Evolutionary conservation across 2,113 vertebrate genomes (phyloP).

Genomic region (Nycticryphes semicollaris): DNA sequence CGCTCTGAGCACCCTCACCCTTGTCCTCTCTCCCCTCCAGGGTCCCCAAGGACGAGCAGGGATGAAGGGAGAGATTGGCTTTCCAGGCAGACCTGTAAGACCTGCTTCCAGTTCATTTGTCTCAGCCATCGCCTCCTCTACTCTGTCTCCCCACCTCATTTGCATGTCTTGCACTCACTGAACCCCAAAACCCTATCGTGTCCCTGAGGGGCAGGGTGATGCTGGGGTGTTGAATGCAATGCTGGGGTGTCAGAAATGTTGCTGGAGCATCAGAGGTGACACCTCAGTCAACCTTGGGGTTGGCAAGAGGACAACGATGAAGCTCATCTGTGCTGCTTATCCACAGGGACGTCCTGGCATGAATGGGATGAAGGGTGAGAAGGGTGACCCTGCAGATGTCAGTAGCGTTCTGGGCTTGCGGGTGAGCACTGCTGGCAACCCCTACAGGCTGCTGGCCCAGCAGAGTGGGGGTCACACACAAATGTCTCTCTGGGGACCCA

Average conservation of each 20-base stretch:
- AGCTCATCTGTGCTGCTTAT: neutral
- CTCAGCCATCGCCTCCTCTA: accelerated
- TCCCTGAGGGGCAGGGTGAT: neutral
- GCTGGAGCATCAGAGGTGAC: neutral
- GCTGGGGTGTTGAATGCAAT: neutral
- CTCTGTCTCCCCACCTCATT: accelerated
- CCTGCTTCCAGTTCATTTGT: neutral
- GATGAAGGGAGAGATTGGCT: constrained; percentile 91
- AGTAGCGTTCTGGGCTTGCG: constrained; percentile 53
- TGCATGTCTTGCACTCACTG: accelerated
- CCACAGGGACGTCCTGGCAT: constrained; percentile 90
- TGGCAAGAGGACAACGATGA: accelerated
- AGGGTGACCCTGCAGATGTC: constrained; percentile 77
- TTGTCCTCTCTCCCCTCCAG: constrained; percentile 53
- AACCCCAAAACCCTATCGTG: neutral
- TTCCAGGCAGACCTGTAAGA: constrained; percentile 93
- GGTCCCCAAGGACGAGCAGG: constrained; percentile 81
- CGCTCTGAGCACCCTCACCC: neutral
- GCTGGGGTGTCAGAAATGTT: neutral
- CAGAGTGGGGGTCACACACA: accelerated
- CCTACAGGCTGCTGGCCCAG: neutral
- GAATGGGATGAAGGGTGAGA: constrained; percentile 90
- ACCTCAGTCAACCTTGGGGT: neutral
- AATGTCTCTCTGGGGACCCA: neutral
- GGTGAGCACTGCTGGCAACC: constrained; percentile 71